Conservation (phyloP, 2,113 vertebrate species). For the Mungos mungo region DNA sequence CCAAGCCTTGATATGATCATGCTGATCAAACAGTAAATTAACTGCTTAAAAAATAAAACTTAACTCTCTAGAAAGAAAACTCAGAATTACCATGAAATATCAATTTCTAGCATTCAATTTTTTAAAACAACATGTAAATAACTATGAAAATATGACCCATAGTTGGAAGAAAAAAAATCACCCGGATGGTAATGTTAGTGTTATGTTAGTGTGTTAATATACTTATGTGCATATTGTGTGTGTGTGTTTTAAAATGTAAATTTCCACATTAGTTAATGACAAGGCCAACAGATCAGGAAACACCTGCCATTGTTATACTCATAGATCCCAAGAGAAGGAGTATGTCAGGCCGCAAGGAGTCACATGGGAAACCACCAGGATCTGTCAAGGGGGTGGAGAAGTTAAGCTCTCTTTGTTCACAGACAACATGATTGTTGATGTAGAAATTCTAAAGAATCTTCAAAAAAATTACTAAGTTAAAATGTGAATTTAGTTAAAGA, state of each 20-base stretch:
- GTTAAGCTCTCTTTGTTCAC: background rate
- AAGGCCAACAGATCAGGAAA: background rate
- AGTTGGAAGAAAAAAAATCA: background rate
- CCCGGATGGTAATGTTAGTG: background rate
- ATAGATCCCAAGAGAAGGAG: background rate
- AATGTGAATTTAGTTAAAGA: background rate
- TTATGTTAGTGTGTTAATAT: background rate
- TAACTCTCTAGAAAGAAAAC: background rate
- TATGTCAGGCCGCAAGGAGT: no score
- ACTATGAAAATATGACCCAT: background rate
- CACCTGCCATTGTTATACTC: background rate
- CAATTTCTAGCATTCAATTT: background rate
- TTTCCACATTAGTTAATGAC: background rate
- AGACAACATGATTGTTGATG: background rate
- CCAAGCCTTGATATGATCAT: background rate
- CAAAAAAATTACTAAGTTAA: background rate
- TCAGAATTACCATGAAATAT: background rate
- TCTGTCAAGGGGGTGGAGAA: background rate
- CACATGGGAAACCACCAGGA: background rate
- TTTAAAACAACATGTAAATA: background rate
- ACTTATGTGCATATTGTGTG: background rate
- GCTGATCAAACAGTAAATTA: background rate
- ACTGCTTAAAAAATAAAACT: background rate
- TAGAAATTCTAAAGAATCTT: background rate
- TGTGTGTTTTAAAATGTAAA: background rate